A percentile compares a stretch with the other conserved stretches of the same genome.
Conservation (phyloP, 2,113 vertebrate genomes). For the Ceyx melanurus region DNA sequence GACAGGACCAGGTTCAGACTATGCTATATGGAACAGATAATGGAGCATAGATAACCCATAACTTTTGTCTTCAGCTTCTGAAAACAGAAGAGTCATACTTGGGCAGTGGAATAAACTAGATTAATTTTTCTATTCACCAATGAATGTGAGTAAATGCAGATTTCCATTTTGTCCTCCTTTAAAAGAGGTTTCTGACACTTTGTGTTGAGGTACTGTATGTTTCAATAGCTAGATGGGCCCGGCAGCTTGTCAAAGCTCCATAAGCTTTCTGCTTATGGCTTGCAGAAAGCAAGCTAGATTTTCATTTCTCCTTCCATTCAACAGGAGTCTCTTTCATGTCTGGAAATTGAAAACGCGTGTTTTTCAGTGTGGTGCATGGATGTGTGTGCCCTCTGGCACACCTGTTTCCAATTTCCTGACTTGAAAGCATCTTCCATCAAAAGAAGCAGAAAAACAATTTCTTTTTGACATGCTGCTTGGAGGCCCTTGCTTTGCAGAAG, state of each 20-base stretch:
- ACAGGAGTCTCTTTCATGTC: slow-evolving; percentile 92
- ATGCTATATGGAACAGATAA: not conserved
- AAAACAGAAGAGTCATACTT: not conserved
- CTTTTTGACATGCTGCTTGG: slow-evolving; percentile 82
- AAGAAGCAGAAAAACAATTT: slow-evolving; percentile 91
- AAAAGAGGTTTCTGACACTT: slow-evolving; percentile 47
- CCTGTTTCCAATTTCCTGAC: slow-evolving; percentile 98
- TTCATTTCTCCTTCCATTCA: slow-evolving; percentile 86
- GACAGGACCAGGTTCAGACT: not conserved
- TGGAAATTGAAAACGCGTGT: slow-evolving; percentile 85
- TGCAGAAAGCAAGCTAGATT: slow-evolving; percentile 75
- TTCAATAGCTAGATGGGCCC: slow-evolving; percentile 48
- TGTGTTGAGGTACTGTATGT: slow-evolving; percentile 46
- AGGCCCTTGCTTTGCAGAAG: slow-evolving; percentile 68
- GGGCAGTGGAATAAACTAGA: not conserved
- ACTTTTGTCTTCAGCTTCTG: not conserved
- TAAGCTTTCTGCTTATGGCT: slow-evolving; percentile 76
- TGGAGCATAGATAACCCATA: not conserved
- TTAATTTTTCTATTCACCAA: not conserved
- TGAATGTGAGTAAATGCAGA: not conserved
- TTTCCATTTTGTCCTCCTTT: slow-evolving; percentile 59
- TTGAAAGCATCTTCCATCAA: slow-evolving; percentile 95
- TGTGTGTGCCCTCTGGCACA: slow-evolving; percentile 89
- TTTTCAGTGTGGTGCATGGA: slow-evolving; percentile 82
- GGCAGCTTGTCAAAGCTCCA: slow-evolving; percentile 68